phyloP scores from a whole-genome alignment of 2,113 vertebrate species.

The Nothobranchius kuhntae region DNA sequence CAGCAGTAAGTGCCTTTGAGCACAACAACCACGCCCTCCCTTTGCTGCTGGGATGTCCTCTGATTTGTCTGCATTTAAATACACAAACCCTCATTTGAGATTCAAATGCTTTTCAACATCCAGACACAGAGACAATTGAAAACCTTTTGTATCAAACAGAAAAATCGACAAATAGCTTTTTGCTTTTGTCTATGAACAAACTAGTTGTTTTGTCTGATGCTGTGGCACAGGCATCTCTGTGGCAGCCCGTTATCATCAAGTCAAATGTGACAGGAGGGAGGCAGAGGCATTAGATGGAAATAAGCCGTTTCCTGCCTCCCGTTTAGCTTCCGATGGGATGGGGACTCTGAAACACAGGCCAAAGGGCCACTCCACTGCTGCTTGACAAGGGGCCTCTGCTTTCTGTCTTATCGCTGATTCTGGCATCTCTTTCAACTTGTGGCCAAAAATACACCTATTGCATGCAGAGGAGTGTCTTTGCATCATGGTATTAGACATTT shows the following conservation, averaged over 20 bases:
- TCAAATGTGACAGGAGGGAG: constrained; percentile 70
- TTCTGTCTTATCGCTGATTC: constrained; percentile 65
- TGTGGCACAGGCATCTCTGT: constrained; percentile 38
- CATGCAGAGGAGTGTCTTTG: background rate
- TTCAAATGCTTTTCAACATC: constrained; percentile 61
- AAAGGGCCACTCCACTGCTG: constrained; percentile 56
- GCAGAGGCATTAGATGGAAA: constrained; percentile 63
- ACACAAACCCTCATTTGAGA: constrained; percentile 63
- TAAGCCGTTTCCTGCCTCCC: constrained; percentile 58
- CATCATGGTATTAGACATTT: background rate
- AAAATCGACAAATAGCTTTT: constrained; percentile 50
- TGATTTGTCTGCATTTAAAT: constrained; percentile 72
- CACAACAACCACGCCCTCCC: constrained; percentile 37
- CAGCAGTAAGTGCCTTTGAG: constrained; percentile 17
- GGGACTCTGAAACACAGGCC: constrained; percentile 57
- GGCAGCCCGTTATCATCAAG: constrained; percentile 72
- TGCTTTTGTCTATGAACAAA: constrained; percentile 50
- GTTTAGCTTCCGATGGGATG: constrained; percentile 62
- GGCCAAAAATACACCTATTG: constrained; percentile 20
- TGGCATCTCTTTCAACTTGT: constrained; percentile 64
- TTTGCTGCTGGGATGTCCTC: constrained; percentile 15
- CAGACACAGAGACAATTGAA: constrained; percentile 64
- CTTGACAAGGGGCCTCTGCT: constrained; percentile 60
- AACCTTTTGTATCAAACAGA: constrained; percentile 54
- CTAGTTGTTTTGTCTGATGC: constrained; percentile 53